phyloP scores from a whole-genome alignment of 2,797 vertebrate genomes.

The Lutra lutra region DNA sequence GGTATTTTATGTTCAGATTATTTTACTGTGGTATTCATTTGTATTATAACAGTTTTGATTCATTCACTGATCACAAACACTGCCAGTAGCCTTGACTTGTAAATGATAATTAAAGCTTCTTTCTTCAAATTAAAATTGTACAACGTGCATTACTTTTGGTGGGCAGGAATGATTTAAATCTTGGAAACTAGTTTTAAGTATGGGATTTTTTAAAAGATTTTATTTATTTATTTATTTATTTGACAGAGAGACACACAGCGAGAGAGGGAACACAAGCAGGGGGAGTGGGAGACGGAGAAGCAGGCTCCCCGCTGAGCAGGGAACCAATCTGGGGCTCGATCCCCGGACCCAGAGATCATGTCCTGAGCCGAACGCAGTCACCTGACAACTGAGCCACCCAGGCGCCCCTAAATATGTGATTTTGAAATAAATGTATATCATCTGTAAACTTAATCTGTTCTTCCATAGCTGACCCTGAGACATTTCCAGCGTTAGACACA shows the following conservation, averaged over 20 bases:
- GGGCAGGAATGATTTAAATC: constrained; percentile 1
- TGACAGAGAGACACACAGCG: too few species aligned
- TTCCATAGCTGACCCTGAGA: background rate
- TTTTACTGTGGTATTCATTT: background rate
- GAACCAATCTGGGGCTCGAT: too few species aligned
- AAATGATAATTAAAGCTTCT: background rate
- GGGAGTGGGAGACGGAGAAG: too few species aligned
- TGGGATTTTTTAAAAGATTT: too few species aligned
- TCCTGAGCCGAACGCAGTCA: too few species aligned
- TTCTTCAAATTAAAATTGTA: background rate
- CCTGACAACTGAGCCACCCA: too few species aligned
- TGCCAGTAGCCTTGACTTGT: constrained; percentile 4
- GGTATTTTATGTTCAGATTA: constrained; percentile 17
- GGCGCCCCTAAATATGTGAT: background rate
- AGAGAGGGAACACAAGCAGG: too few species aligned
- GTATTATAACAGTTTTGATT: constrained; percentile 42
- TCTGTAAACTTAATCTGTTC: constrained; percentile 11
- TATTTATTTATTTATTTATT: too few species aligned
- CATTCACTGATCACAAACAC: background rate
- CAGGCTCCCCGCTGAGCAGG: too few species aligned
- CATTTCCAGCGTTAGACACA: background rate
- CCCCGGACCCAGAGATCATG: too few species aligned
- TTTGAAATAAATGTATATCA: constrained; percentile 9
- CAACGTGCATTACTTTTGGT: constrained; percentile 21
- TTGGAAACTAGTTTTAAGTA: constrained; percentile 1